Percentiles rank a stretch among this genome's conserved stretches.
Evolutionary conservation across 2,113 vertebrate genomes (phyloP).

Genomic region (Hipposideros armiger): DNA sequence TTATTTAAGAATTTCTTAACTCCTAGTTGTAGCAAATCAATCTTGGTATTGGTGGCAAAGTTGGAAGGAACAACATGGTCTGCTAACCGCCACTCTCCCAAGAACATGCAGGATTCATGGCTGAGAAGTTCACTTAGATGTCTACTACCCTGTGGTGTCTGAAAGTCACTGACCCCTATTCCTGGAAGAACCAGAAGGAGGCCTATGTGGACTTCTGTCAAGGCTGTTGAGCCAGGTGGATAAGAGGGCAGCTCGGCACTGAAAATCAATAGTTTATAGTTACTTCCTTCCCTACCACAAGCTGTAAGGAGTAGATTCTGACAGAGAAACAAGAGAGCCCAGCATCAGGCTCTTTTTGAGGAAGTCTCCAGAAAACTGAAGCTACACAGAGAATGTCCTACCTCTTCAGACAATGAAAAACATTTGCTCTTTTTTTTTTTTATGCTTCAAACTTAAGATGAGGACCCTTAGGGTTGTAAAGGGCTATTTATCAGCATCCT

Average conservation of each 20-base stretch:
- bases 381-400: background rate
- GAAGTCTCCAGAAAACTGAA: slow-evolving; percentile 50
- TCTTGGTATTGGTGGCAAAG: background rate
- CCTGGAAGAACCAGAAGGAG: background rate
- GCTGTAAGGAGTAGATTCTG: background rate
- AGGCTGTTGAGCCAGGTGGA: background rate
- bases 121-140: background rate
- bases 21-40: slow-evolving; percentile 32
- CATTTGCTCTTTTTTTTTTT: slow-evolving; percentile 9
- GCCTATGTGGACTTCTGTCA: background rate
- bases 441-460: slow-evolving; percentile 47
- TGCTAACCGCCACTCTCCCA: background rate
- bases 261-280: background rate
- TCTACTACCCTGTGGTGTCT: background rate
- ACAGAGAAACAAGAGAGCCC: background rate
- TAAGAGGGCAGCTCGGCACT: background rate
- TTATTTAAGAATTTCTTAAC: slow-evolving; percentile 40
- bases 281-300: background rate
- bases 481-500: slow-evolving; percentile 50
- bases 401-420: slow-evolving; percentile 19
- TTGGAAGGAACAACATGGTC: slow-evolving; percentile 14
- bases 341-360: background rate
- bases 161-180: background rate
- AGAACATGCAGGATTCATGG: background rate
- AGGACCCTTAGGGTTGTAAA: background rate